These are phyloP conservation scores for Synanthedon tipuliformis DNA, from an alignment of 2,888 invertebrate species.

Conservation along the genomic window DNA sequence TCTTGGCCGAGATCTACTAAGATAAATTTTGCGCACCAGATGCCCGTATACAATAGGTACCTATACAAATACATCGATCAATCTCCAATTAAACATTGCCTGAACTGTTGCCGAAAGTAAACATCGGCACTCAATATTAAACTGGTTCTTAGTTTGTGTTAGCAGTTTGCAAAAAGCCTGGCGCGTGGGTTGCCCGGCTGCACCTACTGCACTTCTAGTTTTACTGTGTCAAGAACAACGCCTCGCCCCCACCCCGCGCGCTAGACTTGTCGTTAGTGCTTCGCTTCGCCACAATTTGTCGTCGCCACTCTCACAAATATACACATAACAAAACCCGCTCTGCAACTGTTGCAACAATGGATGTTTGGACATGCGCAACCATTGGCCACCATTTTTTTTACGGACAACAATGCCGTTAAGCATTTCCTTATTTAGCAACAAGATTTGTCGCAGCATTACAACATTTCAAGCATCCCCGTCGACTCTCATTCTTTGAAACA, in stretches of 20 bases:
- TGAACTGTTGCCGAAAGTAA: neutral
- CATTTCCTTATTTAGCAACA: conserved; percentile 26
- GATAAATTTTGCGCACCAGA: conserved; percentile 33
- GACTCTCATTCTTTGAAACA: neutral
- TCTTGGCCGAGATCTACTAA: conserved; percentile 40
- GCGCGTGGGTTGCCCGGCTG: conserved; percentile 59
- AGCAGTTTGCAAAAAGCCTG: conserved; percentile 55
- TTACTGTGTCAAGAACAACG: conserved; percentile 71
- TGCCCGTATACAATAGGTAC: conserved; percentile 19
- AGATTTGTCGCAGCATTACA: conserved; percentile 4
- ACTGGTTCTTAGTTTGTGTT: conserved; percentile 31
- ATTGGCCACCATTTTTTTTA: conserved; percentile 16
- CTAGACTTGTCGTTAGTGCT: conserved; percentile 9
- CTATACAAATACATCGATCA: neutral
- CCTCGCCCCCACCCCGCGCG: conserved; percentile 49
- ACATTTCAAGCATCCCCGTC: conserved; percentile 10
- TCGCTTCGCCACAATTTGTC: conserved; percentile 23
- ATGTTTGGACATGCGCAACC: conserved; percentile 21
- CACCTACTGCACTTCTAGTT: conserved; percentile 70
- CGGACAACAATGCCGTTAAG: conserved; percentile 12
- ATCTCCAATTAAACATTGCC: neutral
- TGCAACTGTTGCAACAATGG: conserved; percentile 30
- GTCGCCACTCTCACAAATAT: conserved; percentile 13
- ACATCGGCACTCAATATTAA: conserved; percentile 18
- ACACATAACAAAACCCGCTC: conserved; percentile 15